phyloP scores from a whole-genome alignment of 2,888 invertebrate genomes.

The Halocaridina rubra region DNA sequence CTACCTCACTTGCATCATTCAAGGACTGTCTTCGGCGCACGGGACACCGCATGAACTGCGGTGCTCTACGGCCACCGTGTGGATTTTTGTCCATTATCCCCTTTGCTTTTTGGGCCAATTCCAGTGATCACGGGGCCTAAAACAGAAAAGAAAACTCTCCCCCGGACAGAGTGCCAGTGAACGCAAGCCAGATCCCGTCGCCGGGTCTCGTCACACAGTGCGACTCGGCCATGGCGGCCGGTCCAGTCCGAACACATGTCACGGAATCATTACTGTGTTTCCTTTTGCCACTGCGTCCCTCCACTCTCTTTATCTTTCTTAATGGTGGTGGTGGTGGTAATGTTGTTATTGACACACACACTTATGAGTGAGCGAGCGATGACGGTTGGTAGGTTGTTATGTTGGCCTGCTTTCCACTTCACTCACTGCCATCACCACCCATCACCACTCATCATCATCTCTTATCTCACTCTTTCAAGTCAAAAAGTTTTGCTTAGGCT shows the following conservation, averaged over 20 bases:
- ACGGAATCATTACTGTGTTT: too few species aligned
- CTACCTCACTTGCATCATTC: slow-evolving; percentile 69
- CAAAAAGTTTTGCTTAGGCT: slow-evolving; percentile 8
- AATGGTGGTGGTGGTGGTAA: too few species aligned
- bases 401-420: too few species aligned
- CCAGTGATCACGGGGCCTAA: slow-evolving; percentile 67
- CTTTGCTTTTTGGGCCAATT: slow-evolving; percentile 71
- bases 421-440: too few species aligned
- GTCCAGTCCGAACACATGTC: slow-evolving; percentile 74
- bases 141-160: slow-evolving; percentile 68
- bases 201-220: slow-evolving; percentile 72
- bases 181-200: slow-evolving; percentile 69
- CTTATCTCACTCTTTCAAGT: slow-evolving; percentile 70
- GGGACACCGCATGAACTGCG: slow-evolving; percentile 68
- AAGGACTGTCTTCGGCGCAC: slow-evolving; percentile 67
- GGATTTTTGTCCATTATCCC: slow-evolving; percentile 72
- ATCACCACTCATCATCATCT: too few species aligned
- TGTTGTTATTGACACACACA: too few species aligned
- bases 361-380: too few species aligned
- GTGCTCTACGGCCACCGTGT: slow-evolving; percentile 68
- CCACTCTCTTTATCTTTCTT: too few species aligned
- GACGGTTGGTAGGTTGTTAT: too few species aligned
- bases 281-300: too few species aligned
- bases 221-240: slow-evolving; percentile 70
- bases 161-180: slow-evolving; percentile 17